Conservation (phyloP, 2,113 vertebrate genomes). For the Panthera leo region DNA sequence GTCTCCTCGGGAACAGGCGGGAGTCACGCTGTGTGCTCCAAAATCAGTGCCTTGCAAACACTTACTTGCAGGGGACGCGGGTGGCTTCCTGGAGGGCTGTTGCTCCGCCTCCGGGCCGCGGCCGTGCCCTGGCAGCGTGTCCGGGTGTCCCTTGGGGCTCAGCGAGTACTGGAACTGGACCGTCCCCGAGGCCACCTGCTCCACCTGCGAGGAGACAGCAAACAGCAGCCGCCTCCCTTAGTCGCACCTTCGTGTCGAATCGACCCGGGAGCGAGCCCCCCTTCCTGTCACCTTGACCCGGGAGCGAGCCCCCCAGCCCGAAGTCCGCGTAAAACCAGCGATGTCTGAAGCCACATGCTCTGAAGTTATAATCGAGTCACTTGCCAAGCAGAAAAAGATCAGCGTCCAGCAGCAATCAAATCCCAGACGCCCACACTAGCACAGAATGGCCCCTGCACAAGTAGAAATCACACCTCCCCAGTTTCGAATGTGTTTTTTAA, state of each 20-base stretch:
- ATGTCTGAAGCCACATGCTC: not conserved
- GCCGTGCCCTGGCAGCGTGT: conserved; percentile 52
- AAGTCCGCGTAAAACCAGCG: not conserved
- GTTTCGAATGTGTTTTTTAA: not conserved
- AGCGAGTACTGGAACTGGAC: conserved; percentile 87
- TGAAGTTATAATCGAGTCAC: not conserved
- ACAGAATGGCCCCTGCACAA: not conserved
- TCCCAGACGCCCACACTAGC: not conserved
- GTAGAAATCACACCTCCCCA: not conserved
- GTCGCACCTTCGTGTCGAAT: accelerated
- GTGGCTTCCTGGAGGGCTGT: conserved; percentile 76
- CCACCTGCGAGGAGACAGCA: conserved; percentile 70
- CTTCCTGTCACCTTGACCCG: no score
- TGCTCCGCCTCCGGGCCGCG: conserved; percentile 67
- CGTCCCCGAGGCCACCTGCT: conserved; percentile 85
- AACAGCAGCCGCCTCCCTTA: no score
- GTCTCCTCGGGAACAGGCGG: not conserved
- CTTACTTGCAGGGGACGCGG: conserved; percentile 84
- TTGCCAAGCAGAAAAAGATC: not conserved
- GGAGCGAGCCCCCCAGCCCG: accelerated
- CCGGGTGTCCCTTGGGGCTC: conserved; percentile 76
- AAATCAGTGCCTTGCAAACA: conserved; percentile 53
- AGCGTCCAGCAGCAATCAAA: not conserved
- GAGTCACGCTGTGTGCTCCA: not conserved
- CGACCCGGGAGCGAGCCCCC: accelerated